A percentile compares a stretch with the other conserved stretches of the same genome.
Conservation (phyloP, 2,888 invertebrate species). For the Orchestes rusci region DNA sequence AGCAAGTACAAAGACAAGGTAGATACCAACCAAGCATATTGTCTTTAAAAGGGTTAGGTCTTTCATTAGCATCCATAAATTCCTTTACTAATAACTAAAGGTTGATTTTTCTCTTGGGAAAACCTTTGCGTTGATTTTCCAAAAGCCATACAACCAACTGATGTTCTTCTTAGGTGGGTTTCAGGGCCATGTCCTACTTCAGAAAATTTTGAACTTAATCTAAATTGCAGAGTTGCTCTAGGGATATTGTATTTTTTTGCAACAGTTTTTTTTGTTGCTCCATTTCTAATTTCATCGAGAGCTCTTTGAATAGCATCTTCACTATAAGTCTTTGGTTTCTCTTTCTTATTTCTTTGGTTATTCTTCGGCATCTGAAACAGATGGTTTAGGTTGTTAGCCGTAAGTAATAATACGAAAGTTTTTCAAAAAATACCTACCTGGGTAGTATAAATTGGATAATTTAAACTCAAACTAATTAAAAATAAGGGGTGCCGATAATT, state of each 20-base stretch:
- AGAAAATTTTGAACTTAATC: background rate
- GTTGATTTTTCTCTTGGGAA: conserved; percentile 3
- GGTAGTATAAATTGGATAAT: no score
- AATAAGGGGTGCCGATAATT: no score
- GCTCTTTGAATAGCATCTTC: background rate
- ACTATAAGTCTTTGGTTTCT: background rate
- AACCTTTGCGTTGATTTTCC: conserved; percentile 2
- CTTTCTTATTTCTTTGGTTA: background rate
- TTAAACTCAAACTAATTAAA: no score
- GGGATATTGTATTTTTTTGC: background rate
- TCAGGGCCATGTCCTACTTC: background rate
- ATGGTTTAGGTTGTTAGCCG: background rate
- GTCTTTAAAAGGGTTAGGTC: conserved; percentile 13
- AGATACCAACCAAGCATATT: conserved; percentile 14
- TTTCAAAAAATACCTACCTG: no score
- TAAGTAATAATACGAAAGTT: no score
- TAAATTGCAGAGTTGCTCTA: background rate
- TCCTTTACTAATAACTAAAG: conserved; percentile 2
- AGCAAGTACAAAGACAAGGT: no score
- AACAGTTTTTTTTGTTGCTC: background rate
- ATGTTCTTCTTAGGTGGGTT: background rate
- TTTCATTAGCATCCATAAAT: conserved; percentile 6
- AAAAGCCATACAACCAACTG: conserved; percentile 1
- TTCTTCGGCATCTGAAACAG: background rate
- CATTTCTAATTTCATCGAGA: background rate